Base-by-base conservation (phyloP, 2,888 invertebrate species). In the Stenolophus ochropezus region DNA sequence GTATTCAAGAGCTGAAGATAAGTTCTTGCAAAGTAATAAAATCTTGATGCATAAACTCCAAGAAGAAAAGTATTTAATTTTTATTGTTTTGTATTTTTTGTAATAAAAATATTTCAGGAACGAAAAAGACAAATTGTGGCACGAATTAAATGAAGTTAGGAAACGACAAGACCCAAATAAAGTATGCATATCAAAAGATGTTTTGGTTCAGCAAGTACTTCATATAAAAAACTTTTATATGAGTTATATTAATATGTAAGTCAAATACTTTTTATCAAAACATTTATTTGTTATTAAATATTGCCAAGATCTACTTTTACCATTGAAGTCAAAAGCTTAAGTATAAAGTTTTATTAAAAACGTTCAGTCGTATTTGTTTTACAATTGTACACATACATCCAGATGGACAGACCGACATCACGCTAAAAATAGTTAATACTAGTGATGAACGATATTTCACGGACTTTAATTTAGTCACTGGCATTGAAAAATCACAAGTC, bases 221-320 rank as follows among this genome's bases (percentile, higher is more conserved):
- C 23, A 27, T 14, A 8, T 56, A 3, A 53, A 25, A 27, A 56
- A 8, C 16, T 27, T 53, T 53, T 53, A 53, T 27, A 16, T 75
- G 2, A 53, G n/a, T n/a, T 75, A 75, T 25, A 23, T 51, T 27
- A 6, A 6, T 14, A 75, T 53, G 75, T 75, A 75, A 75, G 75
- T 21, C 27, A 42, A 18, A 33, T 69, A 18, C 18, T 42, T 11
- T 11, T 42, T 11, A 42, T 42, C 11, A 3, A 42, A 3, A 42
- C 1, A 42, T 42, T n/a, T n/a, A n/a, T n/a, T n/a, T n/a, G n/a
- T n/a, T n/a, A n/a, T n/a, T n/a, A n/a, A n/a, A n/a, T n/a, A n/a
- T n/a, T n/a, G n/a, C n/a, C n/a, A n/a, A n/a, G n/a, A n/a, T n/a
- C n/a, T n/a, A n/a, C n/a, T n/a, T n/a, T n/a, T n/a, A n/a, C n/a